Evolutionary conservation across 2,888 invertebrate species (phyloP), one percentile per base, ranked within the genome.

Genomic region (Thysanoteuthis rhombus): DNA sequence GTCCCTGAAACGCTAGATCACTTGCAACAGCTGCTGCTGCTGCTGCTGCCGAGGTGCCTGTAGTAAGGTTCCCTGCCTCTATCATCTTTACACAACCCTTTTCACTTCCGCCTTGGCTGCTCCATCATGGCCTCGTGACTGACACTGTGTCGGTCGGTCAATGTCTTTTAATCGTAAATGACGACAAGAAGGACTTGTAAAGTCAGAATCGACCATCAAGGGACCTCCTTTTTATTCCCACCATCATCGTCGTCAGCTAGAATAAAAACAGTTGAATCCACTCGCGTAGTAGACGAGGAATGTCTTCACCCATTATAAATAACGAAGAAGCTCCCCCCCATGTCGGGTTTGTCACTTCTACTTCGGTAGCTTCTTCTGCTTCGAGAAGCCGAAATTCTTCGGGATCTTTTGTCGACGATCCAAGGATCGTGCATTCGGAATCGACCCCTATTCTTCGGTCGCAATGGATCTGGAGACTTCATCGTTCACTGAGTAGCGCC

Each of bases 381-480:
- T 42, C 92, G 42, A 52, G 40, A 5, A 92, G n/a, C 25, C 42
- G 39, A 42, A n/a, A 90, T 16, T 39, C 45, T 75, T 75, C 90
- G 42, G 92, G 40, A n/a, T 40, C 45, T 40, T 40, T 42, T 40
- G 58, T 5, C 4, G 92, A 42, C 28, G 58, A 40, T 36, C 39
- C 39, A 38, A 16, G 38, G 5, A 25, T 75, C 12, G 92, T 45
- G 36, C 28, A 90, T 32, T 93, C 92, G 22, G 92, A 93, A 40
- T 47, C 28, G 36, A 93, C 93, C 22, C 94, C 95, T 0, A 94
- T 94, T 32, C 93, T 95, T 25, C 94, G 94, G n/a, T 94, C 94
- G 1, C 94, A 94, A 19, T 94, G 94, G 90, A 93, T 94, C 36
- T 95, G 94, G 95, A 58, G 94, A 75, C 93, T 95, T 12, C 94